Conservation (phyloP, 2,113 vertebrate species). For the Archilochus colubris region DNA sequence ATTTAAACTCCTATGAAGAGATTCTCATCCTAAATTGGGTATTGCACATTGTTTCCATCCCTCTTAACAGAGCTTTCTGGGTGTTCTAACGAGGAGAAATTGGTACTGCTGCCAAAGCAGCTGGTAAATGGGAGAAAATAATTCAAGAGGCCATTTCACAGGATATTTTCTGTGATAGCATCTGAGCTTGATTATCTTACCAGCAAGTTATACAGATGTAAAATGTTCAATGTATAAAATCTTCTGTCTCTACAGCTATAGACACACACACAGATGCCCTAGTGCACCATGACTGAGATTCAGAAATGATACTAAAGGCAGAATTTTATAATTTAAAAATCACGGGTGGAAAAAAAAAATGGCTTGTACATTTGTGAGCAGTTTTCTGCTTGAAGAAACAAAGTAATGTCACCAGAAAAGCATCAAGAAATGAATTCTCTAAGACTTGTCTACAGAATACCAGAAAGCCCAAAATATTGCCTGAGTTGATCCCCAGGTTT, state of each 20-base stretch:
- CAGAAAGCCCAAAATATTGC: background rate
- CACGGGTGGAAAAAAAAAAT: background rate
- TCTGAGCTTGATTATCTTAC: conserved; percentile 3
- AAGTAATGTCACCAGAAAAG: background rate
- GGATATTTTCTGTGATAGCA: conserved; percentile 8
- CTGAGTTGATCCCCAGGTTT: background rate
- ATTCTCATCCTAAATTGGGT: background rate
- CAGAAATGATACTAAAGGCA: background rate
- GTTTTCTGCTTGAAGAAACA: background rate
- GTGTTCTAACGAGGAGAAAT: background rate
- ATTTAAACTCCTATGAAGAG: background rate
- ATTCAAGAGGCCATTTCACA: background rate
- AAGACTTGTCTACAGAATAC: background rate
- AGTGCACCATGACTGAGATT: background rate
- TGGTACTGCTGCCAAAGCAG: background rate
- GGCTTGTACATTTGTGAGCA: background rate
- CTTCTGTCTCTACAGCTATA: background rate
- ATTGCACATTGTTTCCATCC: background rate
- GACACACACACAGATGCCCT: background rate
- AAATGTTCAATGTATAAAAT: background rate
- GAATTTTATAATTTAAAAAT: background rate
- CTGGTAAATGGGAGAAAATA: background rate
- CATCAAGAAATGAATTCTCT: background rate
- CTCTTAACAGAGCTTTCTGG: background rate
- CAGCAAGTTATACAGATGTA: background rate